Evolutionary conservation across 2,113 vertebrate genomes (phyloP).

Genomic region (Emydocephalus ijimae): DNA sequence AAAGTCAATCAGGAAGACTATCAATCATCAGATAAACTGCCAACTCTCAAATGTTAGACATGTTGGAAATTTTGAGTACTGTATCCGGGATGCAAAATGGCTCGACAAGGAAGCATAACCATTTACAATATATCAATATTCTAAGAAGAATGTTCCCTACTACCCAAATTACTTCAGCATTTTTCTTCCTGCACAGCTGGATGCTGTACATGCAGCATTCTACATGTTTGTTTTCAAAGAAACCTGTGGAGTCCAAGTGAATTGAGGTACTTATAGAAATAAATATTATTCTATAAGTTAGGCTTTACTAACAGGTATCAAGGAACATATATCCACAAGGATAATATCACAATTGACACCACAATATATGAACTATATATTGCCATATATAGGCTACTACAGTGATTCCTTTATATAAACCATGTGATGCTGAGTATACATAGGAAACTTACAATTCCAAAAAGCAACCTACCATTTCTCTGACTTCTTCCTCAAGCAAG

Average conservation of each 20-base stretch:
- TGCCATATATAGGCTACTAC: neutral
- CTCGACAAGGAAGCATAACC: neutral
- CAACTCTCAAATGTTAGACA: neutral
- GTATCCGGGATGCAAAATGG: neutral
- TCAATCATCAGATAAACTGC: neutral
- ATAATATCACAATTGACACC: neutral
- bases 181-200: neutral
- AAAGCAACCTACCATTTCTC: neutral
- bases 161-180: neutral
- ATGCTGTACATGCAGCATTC: neutral
- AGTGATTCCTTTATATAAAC: neutral
- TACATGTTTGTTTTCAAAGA: neutral
- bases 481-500: neutral
- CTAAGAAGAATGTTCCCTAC: neutral
- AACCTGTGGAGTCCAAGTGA: neutral
- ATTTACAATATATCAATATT: neutral
- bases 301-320: neutral
- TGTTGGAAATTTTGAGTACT: neutral
- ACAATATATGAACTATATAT: neutral
- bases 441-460: neutral
- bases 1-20: neutral
- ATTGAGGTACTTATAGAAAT: neutral
- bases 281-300: neutral
- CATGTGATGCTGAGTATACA: neutral
- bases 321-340: neutral